Percentiles rank a stretch among this genome's conserved stretches.
phyloP scores from a whole-genome alignment of 2,797 vertebrate genomes.

The Linurgus olivaceus region DNA sequence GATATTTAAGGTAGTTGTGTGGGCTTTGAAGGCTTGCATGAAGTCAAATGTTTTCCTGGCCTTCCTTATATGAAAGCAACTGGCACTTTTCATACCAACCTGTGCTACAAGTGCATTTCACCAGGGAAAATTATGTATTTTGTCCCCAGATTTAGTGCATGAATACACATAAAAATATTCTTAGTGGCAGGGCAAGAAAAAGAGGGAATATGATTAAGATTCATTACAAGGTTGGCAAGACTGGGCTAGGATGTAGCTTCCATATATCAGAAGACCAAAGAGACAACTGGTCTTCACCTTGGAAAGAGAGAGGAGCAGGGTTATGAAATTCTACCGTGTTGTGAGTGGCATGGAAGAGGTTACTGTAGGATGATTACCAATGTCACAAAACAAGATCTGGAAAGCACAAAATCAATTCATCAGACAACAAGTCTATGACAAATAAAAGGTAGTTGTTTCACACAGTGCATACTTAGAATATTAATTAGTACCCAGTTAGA shows the following conservation, averaged over 20 bases:
- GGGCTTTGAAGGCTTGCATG: background rate
- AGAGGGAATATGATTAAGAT: background rate
- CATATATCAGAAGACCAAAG: background rate
- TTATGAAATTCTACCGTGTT: background rate
- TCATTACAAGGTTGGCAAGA: background rate
- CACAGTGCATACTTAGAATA: background rate
- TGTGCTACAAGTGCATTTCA: background rate
- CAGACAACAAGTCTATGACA: background rate
- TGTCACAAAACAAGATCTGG: background rate
- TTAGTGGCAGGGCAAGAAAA: background rate
- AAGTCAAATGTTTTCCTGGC: background rate
- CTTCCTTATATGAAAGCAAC: background rate
- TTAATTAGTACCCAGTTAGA: background rate
- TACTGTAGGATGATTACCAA: background rate
- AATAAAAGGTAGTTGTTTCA: background rate
- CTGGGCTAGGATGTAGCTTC: background rate
- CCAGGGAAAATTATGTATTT: background rate
- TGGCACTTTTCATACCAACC: background rate
- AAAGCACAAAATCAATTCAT: background rate
- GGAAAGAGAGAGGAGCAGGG: background rate
- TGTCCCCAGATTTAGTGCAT: background rate
- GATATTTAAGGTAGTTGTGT: background rate
- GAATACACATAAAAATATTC: background rate
- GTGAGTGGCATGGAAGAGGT: background rate
- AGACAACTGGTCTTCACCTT: background rate